These are phyloP conservation scores for Dryococelus australis DNA, from an alignment of 2,888 invertebrate species.

Conservation along the genomic window DNA sequence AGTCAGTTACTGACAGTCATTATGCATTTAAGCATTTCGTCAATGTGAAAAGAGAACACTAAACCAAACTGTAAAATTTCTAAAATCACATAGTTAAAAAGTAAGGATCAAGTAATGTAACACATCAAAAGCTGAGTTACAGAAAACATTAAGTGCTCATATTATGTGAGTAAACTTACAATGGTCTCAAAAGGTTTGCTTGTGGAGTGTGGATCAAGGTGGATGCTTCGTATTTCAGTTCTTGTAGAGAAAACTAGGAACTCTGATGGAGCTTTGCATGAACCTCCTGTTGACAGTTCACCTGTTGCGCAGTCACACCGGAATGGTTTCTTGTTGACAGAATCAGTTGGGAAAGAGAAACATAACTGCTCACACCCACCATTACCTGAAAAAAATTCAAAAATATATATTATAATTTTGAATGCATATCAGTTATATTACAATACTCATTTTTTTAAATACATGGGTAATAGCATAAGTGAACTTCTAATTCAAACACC, in stretches of 20 bases:
- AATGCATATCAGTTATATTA: too few relatives aligned
- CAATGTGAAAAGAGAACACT: neutral
- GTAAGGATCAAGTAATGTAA: too few relatives aligned
- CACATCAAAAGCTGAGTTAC: too few relatives aligned
- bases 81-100: too few relatives aligned
- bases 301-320: conserved; percentile 95
- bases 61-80: neutral
- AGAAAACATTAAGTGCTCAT: too few relatives aligned
- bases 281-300: conserved; percentile 69
- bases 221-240: conserved; percentile 91
- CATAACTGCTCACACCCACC: conserved; percentile 95
- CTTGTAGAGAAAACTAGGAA: conserved; percentile 93
- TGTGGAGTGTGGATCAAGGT: conserved; percentile 82
- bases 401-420: too few relatives aligned
- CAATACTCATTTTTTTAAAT: too few relatives aligned
- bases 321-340: conserved; percentile 55
- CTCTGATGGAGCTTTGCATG: conserved; percentile 85
- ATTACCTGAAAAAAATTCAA: conserved; percentile 59
- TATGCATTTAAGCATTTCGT: too few relatives aligned
- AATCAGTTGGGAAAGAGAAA: conserved; percentile 85
- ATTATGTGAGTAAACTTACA: conserved; percentile 48
- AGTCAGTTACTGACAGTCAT: too few relatives aligned
- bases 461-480: too few relatives aligned
- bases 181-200: conserved; percentile 86
- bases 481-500: too few relatives aligned